Evolutionary conservation across 2,113 vertebrate genomes (phyloP).

Genomic region (Cyrtonyx montezumae): DNA sequence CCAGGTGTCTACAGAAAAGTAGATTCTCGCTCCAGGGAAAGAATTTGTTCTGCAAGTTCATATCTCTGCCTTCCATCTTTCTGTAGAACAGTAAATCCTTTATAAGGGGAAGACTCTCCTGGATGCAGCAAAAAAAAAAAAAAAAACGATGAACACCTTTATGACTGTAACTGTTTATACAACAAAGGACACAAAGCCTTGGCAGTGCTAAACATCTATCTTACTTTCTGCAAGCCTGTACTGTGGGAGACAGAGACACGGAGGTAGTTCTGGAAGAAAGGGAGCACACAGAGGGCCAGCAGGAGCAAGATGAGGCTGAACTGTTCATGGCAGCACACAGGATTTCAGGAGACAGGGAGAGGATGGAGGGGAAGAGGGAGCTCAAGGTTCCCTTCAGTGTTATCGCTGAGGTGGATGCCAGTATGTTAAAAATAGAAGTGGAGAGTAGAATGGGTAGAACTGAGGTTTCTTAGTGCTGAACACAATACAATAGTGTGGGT

Average conservation of each 20-base stretch:
- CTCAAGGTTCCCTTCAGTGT: not conserved
- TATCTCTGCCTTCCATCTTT: not conserved
- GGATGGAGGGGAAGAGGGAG: fast-evolving
- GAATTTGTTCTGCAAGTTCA: not conserved
- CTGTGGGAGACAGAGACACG: not conserved
- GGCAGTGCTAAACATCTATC: not conserved
- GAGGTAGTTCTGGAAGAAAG: not conserved
- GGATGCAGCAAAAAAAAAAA: not conserved
- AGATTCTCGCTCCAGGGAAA: not conserved
- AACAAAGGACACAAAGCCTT: not conserved
- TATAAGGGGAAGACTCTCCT: not conserved
- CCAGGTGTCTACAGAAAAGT: not conserved
- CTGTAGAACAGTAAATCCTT: not conserved
- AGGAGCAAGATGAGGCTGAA: not conserved
- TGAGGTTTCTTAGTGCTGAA: not conserved
- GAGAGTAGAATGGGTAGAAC: not conserved
- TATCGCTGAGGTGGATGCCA: too few relatives aligned
- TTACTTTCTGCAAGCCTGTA: not conserved
- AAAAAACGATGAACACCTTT: not conserved
- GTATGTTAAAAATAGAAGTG: not conserved
- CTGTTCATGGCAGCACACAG: not conserved
- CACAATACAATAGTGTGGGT: not conserved
- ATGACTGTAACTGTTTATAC: not conserved
- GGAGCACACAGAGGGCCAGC: not conserved
- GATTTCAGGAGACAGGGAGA: not conserved